Percentiles rank a stretch among this genome's conserved stretches.
Evolutionary conservation across 2,888 invertebrate species (phyloP).

Genomic region (Tenthredo notha): DNA sequence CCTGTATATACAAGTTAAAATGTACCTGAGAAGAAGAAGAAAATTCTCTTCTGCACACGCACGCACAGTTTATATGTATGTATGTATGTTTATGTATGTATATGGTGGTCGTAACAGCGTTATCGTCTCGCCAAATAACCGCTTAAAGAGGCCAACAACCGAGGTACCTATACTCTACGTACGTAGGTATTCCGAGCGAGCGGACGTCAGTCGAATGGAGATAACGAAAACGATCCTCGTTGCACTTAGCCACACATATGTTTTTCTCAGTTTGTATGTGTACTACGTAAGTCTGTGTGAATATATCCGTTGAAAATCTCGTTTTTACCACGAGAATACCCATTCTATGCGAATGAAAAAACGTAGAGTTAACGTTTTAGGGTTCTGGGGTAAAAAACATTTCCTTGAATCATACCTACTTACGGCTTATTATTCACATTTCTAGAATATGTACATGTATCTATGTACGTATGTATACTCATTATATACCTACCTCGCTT

Average conservation of each 20-base stretch:
- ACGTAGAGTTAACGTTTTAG: background rate
- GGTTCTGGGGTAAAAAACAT: slow-evolving; percentile 3
- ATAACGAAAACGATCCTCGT: slow-evolving; percentile 11
- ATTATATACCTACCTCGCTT: background rate
- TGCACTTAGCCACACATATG: background rate
- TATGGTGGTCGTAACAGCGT: slow-evolving; percentile 4
- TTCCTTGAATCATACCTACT: background rate
- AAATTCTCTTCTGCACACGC: background rate
- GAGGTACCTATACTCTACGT: background rate
- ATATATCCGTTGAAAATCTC: slow-evolving; percentile 2
- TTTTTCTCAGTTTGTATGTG: background rate
- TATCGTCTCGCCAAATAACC: slow-evolving; percentile 10
- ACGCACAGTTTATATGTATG: background rate
- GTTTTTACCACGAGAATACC: background rate
- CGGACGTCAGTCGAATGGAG: slow-evolving; percentile 1
- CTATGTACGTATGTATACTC: background rate
- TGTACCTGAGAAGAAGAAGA: background rate
- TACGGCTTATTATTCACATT: background rate
- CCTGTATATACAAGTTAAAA: too few relatives aligned
- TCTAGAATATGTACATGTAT: background rate
- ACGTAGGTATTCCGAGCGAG: background rate
- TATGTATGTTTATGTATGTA: background rate
- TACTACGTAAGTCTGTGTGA: background rate
- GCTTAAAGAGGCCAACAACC: background rate
- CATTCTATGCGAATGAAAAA: background rate